Evolutionary conservation across 2,888 invertebrate genomes (phyloP).

Genomic region (Megamerina dolium): DNA sequence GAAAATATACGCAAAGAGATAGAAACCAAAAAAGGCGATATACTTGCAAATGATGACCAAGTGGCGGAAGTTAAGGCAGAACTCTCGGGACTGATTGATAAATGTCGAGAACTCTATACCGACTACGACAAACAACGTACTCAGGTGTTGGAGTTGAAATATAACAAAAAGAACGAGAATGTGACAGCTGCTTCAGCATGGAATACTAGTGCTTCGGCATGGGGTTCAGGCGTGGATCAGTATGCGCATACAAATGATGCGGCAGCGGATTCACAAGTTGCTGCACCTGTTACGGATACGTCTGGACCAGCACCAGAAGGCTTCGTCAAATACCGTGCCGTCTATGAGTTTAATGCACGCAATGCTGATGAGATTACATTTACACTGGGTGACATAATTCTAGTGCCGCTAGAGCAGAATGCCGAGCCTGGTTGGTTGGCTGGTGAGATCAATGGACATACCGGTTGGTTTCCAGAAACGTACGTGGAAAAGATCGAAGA

Average conservation of each 20-base stretch:
- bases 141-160: slow-evolving; percentile 55
- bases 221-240: slow-evolving; percentile 29
- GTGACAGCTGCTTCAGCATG: slow-evolving; percentile 52
- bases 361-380: slow-evolving; percentile 90
- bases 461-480: slow-evolving; percentile 95
- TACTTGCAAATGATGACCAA: slow-evolving; percentile 73
- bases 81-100: slow-evolving; percentile 60
- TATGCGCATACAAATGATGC: slow-evolving; percentile 38
- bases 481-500: slow-evolving; percentile 75
- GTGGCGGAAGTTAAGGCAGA: slow-evolving; percentile 67
- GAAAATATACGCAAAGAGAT: slow-evolving; percentile 73
- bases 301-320: slow-evolving; percentile 50
- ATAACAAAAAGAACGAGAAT: slow-evolving; percentile 49
- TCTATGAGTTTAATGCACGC: slow-evolving; percentile 90
- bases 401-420: slow-evolving; percentile 67
- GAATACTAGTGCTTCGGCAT: slow-evolving; percentile 43
- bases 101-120: slow-evolving; percentile 62
- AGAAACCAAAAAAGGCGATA: slow-evolving; percentile 70
- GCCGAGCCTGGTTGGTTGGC: slow-evolving; percentile 98
- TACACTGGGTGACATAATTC: slow-evolving; percentile 87
- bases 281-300: slow-evolving; percentile 28
- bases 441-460: slow-evolving; percentile 82
- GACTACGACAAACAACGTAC: slow-evolving; percentile 64
- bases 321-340: slow-evolving; percentile 72
- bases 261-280: slow-evolving; percentile 24